phyloP scores from a whole-genome alignment of 2,888 invertebrate genomes.

The Drosophila demipolita region DNA sequence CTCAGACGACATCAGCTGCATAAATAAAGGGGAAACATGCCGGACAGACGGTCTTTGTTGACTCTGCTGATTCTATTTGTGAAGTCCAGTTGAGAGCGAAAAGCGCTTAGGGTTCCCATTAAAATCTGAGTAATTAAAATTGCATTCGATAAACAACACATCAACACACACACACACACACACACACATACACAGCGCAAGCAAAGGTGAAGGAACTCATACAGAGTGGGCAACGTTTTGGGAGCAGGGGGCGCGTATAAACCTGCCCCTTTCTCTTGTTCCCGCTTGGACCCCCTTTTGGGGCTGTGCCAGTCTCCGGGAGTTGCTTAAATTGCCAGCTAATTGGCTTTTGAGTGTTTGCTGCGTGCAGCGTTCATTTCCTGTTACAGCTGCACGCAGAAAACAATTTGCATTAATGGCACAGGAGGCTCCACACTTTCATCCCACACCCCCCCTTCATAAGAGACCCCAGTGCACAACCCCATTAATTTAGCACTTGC shows the following conservation, averaged over 20 bases:
- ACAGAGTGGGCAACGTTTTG: constrained; percentile 10
- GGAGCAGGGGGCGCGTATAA: background rate
- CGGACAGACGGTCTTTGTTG: constrained; percentile 9
- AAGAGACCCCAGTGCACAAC: background rate
- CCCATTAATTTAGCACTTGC: constrained; percentile 31
- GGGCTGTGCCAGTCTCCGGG: constrained; percentile 16
- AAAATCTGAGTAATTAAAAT: constrained; percentile 67
- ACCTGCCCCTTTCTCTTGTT: background rate
- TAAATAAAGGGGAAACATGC: constrained; percentile 23
- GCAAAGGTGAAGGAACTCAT: constrained; percentile 26
- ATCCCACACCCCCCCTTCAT: background rate
- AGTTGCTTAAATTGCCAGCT: constrained; percentile 58
- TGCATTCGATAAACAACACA: constrained; percentile 49
- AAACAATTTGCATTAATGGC: constrained; percentile 71
- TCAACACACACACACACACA: constrained; percentile 17
- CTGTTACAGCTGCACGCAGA: constrained; percentile 56
- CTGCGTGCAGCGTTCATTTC: constrained; percentile 69
- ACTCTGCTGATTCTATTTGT: constrained; percentile 23
- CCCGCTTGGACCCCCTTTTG: background rate
- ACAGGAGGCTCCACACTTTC: background rate
- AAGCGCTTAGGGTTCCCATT: constrained; percentile 50
- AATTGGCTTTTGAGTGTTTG: constrained; percentile 61
- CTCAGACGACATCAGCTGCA: constrained; percentile 31
- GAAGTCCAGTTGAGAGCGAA: constrained; percentile 16
- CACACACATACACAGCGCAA: background rate